Evolutionary conservation across 2,888 invertebrate genomes (phyloP), one percentile per base, ranked within the genome.

Genomic region (Lepidocyrtoides sp.): DNA sequence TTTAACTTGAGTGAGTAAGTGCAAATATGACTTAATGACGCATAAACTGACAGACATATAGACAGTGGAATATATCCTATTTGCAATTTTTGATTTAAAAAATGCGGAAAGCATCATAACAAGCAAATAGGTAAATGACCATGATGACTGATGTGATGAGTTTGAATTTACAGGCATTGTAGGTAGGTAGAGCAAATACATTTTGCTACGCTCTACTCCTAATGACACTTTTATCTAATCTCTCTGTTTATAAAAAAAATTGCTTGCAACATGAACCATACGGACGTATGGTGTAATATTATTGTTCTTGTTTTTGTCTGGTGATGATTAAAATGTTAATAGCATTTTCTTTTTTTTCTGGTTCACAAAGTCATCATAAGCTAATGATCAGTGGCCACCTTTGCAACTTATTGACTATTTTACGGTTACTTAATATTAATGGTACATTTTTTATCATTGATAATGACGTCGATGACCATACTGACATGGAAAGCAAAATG

Each of bases 191-290:
- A 26, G 57, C 57, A 57, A 7, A 23, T 57, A n/a, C 51, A 8
- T 44, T 51, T 14, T 4, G 36, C 36, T 63, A n/a, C n/a, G 23
- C 8, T 60, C 2, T 4, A 23, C 63, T 69, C 17, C 75, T 75
- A 75, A 75, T 75, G 75, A 48, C 26, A 75, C 12, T 44, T 75
- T 75, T 75, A 75, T 75, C 75, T 75, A 75, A 75, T 75, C 75
- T 75, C 26, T 23, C 23, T 26, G 48, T 48, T 75, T 75, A 5
- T 10, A 14, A 14, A 66, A 75, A 75, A 72, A 69, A 20, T 17
- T 4, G 14, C 36, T 36, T 36, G 7, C 36, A 36, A 36, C 36
- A 36, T 36, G 36, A 4, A 36, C 7, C 7, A 36, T 36, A 36
- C 36, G 4, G 2, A 14, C 51, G 44, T 12, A 51, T 14, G 14